These are phyloP conservation scores for Notiomystis cincta DNA, from an alignment of 2,113 vertebrate genomes.

Conservation along the genomic window DNA sequence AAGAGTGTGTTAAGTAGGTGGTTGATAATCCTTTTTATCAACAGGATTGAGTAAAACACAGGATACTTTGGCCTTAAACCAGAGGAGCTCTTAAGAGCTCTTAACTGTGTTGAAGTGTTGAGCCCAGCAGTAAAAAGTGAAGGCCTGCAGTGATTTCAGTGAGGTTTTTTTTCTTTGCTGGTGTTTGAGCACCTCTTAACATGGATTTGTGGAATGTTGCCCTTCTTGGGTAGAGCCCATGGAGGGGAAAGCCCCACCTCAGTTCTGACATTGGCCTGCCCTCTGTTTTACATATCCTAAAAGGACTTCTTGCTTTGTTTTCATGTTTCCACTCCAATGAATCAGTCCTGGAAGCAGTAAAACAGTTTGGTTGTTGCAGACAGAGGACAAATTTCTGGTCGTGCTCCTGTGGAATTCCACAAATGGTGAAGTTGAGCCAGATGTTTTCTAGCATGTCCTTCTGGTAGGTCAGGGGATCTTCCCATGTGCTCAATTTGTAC, in stretches of 20 bases:
- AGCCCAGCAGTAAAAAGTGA: not conserved
- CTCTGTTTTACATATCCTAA: not conserved
- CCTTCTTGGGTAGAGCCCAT: not conserved
- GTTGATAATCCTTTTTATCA: slow-evolving; percentile 27
- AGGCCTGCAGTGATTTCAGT: not conserved
- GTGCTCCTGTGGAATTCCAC: not conserved
- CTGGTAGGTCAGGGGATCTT: not conserved
- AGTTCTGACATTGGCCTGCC: not conserved
- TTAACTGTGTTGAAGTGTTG: not conserved
- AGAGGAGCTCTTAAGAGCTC: not conserved
- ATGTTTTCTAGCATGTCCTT: not conserved
- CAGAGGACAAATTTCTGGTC: not conserved
- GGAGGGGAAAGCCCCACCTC: too few relatives aligned
- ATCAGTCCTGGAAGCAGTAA: not conserved
- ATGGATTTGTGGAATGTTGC: not conserved
- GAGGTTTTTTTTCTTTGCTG: not conserved
- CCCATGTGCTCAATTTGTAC: not conserved
- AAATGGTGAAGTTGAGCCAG: not conserved
- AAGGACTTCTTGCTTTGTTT: not conserved
- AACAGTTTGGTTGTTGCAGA: not conserved
- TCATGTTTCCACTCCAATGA: not conserved
- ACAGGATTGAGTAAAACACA: not conserved
- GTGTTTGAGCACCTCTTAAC: not conserved
- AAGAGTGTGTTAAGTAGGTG: not conserved
- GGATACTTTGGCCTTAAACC: slow-evolving; percentile 27